Base-by-base conservation (phyloP, 2,113 vertebrate species). In the Columba janthina region DNA sequence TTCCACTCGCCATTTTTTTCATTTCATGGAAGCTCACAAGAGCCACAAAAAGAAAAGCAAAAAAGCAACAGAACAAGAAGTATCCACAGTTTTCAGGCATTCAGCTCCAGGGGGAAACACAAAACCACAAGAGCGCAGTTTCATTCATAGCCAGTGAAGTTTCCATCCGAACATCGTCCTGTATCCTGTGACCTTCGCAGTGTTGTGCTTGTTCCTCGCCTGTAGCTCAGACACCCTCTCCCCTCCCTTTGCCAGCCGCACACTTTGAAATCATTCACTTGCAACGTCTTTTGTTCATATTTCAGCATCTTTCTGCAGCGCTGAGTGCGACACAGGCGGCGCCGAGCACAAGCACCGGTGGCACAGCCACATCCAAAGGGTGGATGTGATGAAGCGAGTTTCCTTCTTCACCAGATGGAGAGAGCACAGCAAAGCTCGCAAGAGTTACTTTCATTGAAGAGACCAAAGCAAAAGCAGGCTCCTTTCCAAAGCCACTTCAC, bases 111-210 rank as follows among this genome's bases (percentile, higher is more conserved):
- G 62, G 94, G 95, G 96, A 97, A 96, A n/a, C n/a, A n/a, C n/a
- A n/a, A n/a, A n/a, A 95, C 64, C 60, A 32, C 77, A 21, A 93
- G 87, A 92, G 92, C 34, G 3, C 82, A 76, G 9, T 77, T 95
- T 97, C 92, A 97, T 96, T 97, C 94, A 96, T 38, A 91, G 94
- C 93, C 76, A 95, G 88, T 9, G 70, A 51, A 94, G 86, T 97
- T 97, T 96, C 96, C 97, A 97, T 95, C 81, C 91, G 92, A 96
- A 95, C 76, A 91, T 66, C 90, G 92, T 70, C 85, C 94, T 80
- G 70, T 4, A 94, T 92, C 90, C 93, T 96, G 76, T 93, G 93
- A 96, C 95, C 91, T 97, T 92, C 94, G 90, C 17, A 72, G 93
- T 3, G 88, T 2, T 95, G 85, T 75, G 40, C 84, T 38, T 94